Evolutionary conservation across 1,140 invertebrate genomes (phyloP), one percentile per base, ranked within the genome.

Genomic region (Teleopsis dalmanni): DNA sequence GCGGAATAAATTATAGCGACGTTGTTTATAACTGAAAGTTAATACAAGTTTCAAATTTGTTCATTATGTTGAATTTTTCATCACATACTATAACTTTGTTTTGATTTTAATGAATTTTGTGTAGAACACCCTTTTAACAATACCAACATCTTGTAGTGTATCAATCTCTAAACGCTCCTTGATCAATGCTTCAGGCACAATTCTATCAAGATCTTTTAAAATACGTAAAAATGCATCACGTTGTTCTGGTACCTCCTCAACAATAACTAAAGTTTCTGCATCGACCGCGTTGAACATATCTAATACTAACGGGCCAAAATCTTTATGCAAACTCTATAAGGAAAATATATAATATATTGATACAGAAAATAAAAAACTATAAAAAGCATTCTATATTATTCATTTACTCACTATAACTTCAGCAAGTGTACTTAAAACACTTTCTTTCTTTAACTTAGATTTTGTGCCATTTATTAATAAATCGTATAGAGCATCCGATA

Each of bases 21-120:
- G 84, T 71, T 99, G 97, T 71, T 99, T 99, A 71, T 98, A 99
- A 72, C 94, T 98, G 73, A 53, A 83, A 82, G 56, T 46, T 62
- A 65, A 55, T 26, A 48, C 13, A 35, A 10, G 21, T 18, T 47
- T 23, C 19, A 18, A 48, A 49, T 51, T 38, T 40, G 57, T 38
- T 27, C 13, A 33, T 37, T 7, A 29, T 19, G 4, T 8, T 4
- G 44, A 37, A 26, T 47, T 51, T 56, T 60, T 2, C 10, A 21
- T 3, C 6, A 90, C 91, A 83, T 83, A 97, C 92, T 95, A 98
- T 57, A 98, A 73, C 75, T 95, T 94, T 38, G 95, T 98, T 75
- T 97, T 98, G 14, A 95, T 85, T 82, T 95, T 96, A 57, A 98
- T 96, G 73, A 95, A 96, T 75, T 95, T 96, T 45, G 90, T 91